Evolutionary conservation across 1,140 invertebrate species (phyloP), one percentile per base, ranked within the genome.

Genomic region (Colletes gigas): DNA sequence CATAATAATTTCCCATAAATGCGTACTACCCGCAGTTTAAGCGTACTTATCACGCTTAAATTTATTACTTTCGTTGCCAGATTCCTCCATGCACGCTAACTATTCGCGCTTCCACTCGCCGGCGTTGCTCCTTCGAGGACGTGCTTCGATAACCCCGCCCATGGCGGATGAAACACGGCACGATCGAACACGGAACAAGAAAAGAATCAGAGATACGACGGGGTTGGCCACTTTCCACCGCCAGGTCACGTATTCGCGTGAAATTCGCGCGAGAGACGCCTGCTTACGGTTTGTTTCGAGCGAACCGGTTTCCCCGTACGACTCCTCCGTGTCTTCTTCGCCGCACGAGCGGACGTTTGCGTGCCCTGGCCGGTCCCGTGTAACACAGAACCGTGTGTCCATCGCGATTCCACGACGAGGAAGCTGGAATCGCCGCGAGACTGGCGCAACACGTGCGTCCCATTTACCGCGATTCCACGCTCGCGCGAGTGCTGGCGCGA

Each of bases 391-490:
- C 15, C 52, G 50, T 39, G 7, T 12, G 12, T 12, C 10, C 3
- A 52, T 8, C 8, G n/a, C 3, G 21, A 30, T 5, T 5, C 1
- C 30, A 30, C 30, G 39, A 1, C 0, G 5, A 52, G 41, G n/a
- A 17, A 9, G 19, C 15, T 21, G 76, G 76, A 79, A 80, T 69
- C 62, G 66, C 74, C 74, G 59, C 74, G 80, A 82, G 80, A 78
- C 62, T 59, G 44, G 59, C 59, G 57, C 66, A 62, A 81, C 78
- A 80, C 78, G 78, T 75, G 78, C 63, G 71, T 21, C 62, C 78
- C 54, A 80, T 80, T 80, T 80, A 75, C 71, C 78, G 71, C 70
- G 54, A 75, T 75, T 66, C 21, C 50, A 54, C 2, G 19, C 59
- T 72, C 69, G 78, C 71, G 62, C 62, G 71, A 52, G 30, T 74